phyloP scores from a whole-genome alignment of 2,113 vertebrate species.

The Hyaena hyaena region DNA sequence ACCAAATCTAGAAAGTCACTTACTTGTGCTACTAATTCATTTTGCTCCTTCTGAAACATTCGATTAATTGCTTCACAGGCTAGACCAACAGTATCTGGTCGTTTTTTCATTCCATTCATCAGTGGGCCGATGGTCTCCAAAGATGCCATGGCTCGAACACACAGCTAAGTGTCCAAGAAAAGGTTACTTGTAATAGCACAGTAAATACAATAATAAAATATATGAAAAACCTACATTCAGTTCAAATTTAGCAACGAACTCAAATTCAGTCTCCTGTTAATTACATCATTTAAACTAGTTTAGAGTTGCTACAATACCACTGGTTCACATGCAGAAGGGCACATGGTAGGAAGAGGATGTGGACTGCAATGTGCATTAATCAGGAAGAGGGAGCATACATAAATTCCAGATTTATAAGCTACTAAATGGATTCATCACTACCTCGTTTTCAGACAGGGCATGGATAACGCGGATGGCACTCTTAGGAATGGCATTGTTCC shows the following conservation, averaged over 20 bases:
- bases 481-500: constrained; percentile 97
- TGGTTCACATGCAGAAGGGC: neutral
- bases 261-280: constrained; percentile 7
- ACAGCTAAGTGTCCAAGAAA: constrained; percentile 87
- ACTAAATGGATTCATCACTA: constrained; percentile 65
- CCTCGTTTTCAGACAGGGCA: constrained; percentile 97
- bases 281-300: neutral
- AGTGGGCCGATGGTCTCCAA: constrained; percentile 96
- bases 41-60: constrained; percentile 99
- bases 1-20: constrained; percentile 51
- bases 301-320: neutral
- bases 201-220: neutral
- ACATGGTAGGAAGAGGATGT: neutral
- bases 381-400: neutral
- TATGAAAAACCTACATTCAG: neutral
- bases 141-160: constrained; percentile 96
- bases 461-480: constrained; percentile 97
- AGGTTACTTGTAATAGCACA: neutral
- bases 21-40: constrained; percentile 97
- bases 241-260: neutral
- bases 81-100: constrained; percentile 93
- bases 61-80: constrained; percentile 98
- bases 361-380: too few species aligned
- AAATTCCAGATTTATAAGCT: neutral
- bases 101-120: constrained; percentile 95